These are phyloP conservation scores for Pseudolaguvia tuberculata DNA, from an alignment of 2,113 vertebrate species.

Conservation along the genomic window DNA sequence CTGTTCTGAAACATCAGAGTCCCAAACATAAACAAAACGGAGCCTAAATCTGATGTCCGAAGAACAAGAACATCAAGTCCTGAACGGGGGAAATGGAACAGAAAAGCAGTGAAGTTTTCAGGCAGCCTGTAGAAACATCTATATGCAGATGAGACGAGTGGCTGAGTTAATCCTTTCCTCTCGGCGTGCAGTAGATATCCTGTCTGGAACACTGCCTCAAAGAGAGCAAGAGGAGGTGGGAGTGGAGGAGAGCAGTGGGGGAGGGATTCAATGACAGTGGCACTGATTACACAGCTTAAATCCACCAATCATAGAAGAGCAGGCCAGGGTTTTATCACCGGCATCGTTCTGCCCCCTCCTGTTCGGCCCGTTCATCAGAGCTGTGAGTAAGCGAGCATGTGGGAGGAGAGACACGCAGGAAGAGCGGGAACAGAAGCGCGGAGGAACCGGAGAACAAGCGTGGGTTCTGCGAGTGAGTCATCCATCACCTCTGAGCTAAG, in stretches of 20 bases:
- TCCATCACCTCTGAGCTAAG: constrained; percentile 60
- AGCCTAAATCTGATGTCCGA: not conserved
- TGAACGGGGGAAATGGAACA: constrained; percentile 48
- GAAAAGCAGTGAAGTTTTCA: constrained; percentile 49
- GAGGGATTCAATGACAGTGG: constrained; percentile 65
- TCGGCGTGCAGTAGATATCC: constrained; percentile 72
- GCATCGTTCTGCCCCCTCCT: constrained; percentile 56
- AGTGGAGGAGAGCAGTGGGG: constrained; percentile 63
- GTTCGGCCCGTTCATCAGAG: constrained; percentile 26
- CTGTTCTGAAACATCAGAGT: constrained; percentile 31
- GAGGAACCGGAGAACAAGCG: constrained; percentile 59
- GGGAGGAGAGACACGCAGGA: constrained; percentile 48
- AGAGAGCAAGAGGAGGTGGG: constrained; percentile 65
- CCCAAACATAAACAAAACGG: constrained; percentile 38
- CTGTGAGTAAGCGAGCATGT: constrained; percentile 30
- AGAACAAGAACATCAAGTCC: constrained; percentile 47
- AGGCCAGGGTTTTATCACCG: constrained; percentile 64
- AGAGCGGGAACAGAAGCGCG: constrained; percentile 54
- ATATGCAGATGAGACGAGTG: constrained; percentile 71
- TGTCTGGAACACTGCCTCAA: constrained; percentile 74
- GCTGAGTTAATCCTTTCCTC: constrained; percentile 73
- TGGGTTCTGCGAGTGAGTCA: constrained; percentile 70
- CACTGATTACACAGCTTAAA: constrained; percentile 73
- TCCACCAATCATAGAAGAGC: constrained; percentile 74
- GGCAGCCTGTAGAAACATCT: constrained; percentile 57